Conservation (phyloP, 2,797 vertebrate genomes). For the Sebastolobus alascanus region DNA sequence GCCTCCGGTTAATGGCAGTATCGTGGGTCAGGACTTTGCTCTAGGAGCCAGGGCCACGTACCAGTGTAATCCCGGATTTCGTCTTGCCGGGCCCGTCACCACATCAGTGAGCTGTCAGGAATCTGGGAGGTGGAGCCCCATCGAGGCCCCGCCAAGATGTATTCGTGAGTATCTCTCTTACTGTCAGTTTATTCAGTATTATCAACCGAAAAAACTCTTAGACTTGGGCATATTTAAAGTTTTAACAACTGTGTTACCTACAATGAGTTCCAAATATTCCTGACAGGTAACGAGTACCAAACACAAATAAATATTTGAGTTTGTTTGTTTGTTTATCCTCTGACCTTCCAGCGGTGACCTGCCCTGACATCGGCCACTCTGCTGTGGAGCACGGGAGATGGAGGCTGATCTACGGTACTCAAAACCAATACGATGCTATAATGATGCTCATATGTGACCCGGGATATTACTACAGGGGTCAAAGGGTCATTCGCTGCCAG, state of each 20-base stretch:
- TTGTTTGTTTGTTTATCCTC: conserved; percentile 5
- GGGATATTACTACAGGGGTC: conserved; percentile 96
- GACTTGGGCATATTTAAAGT: background rate
- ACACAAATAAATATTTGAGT: background rate
- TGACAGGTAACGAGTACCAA: background rate
- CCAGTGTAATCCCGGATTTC: conserved; percentile 93
- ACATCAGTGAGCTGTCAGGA: conserved; percentile 90
- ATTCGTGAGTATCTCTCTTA: conserved; percentile 86
- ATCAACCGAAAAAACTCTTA: background rate
- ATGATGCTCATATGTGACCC: conserved; percentile 98
- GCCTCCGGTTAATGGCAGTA: conserved; percentile 91
- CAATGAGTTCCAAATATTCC: background rate
- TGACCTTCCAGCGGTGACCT: conserved; percentile 89
- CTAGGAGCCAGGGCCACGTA: conserved; percentile 92
- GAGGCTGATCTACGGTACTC: conserved; percentile 95
- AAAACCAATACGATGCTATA: conserved; percentile 94
- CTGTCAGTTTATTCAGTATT: background rate
- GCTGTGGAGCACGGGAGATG: conserved; percentile 95
- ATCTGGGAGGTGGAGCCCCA: conserved; percentile 92
- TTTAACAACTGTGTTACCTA: background rate
- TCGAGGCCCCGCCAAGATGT: conserved; percentile 90
- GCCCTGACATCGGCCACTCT: conserved; percentile 91
- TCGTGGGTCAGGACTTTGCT: conserved; percentile 94
- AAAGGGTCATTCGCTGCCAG: conserved; percentile 94
- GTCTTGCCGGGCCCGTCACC: conserved; percentile 84